These are phyloP conservation scores for Tachycineta bicolor DNA, from an alignment of 2,113 vertebrate species.

Conservation along the genomic window DNA sequence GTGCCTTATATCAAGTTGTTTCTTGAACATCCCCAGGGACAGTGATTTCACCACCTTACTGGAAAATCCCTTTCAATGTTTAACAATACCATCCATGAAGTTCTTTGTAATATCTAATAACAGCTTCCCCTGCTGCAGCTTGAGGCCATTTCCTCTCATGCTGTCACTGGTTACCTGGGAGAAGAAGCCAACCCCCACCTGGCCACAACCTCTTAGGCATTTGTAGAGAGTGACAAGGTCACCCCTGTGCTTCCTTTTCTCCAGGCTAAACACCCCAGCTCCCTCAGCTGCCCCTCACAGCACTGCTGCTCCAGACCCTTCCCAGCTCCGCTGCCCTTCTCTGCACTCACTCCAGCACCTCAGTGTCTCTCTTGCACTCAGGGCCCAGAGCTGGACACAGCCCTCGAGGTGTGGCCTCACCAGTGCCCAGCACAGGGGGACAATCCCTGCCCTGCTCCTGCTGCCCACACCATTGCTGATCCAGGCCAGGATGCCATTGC, in stretches of 20 bases:
- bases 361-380: background rate
- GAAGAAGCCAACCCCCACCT: background rate
- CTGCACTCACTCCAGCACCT: background rate
- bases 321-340: background rate
- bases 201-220: background rate
- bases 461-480: background rate
- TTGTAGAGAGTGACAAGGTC: fast-evolving
- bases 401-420: background rate
- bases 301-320: background rate
- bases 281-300: background rate
- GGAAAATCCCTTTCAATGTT: background rate
- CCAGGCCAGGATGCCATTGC: background rate
- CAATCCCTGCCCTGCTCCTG: background rate
- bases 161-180: background rate
- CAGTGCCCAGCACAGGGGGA: background rate
- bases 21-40: background rate
- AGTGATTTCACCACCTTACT: background rate
- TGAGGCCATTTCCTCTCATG: background rate
- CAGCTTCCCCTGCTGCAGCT: background rate
- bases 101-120: background rate
- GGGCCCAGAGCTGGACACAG: background rate
- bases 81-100: background rate
- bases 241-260: background rate
- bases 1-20: background rate
- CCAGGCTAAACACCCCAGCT: background rate